Conservation (phyloP, 2,797 vertebrate genomes). For the Sarcoramphus papa region DNA sequence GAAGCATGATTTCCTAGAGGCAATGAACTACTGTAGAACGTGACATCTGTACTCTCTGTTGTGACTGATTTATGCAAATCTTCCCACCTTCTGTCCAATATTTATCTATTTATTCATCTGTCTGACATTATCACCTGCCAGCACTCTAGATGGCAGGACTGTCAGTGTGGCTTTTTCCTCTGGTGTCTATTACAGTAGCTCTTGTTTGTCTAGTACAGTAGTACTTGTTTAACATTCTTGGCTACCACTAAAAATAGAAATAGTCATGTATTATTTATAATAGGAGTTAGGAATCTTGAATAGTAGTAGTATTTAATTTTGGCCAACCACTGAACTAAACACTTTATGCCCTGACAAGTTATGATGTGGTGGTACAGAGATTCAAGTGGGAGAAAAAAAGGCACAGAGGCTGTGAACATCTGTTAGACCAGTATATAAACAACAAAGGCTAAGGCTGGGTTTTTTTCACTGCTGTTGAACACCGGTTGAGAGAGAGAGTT, state of each 20-base stretch:
- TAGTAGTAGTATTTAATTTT: not conserved
- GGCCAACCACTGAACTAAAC: not conserved
- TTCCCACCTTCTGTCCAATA: not conserved
- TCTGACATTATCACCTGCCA: not conserved
- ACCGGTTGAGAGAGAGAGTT: fast-evolving
- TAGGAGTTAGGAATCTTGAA: not conserved
- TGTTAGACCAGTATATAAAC: not conserved
- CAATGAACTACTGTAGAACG: not conserved
- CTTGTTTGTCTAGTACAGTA: not conserved
- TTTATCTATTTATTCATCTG: not conserved
- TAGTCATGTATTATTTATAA: not conserved
- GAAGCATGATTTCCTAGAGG: not conserved
- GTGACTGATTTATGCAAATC: not conserved
- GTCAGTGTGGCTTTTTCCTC: not conserved
- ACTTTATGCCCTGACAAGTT: not conserved
- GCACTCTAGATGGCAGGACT: not conserved
- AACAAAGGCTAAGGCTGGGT: not conserved
- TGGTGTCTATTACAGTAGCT: not conserved
- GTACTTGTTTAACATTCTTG: not conserved
- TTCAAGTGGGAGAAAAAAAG: not conserved
- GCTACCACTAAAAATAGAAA: not conserved
- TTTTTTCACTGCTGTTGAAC: not conserved
- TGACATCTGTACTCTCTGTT: not conserved
- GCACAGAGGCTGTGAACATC: not conserved
- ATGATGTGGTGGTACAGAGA: not conserved